Evolutionary conservation across 2,888 invertebrate species (phyloP), one percentile per base, ranked within the genome.

Genomic region (Pyrocoelia pectoralis): DNA sequence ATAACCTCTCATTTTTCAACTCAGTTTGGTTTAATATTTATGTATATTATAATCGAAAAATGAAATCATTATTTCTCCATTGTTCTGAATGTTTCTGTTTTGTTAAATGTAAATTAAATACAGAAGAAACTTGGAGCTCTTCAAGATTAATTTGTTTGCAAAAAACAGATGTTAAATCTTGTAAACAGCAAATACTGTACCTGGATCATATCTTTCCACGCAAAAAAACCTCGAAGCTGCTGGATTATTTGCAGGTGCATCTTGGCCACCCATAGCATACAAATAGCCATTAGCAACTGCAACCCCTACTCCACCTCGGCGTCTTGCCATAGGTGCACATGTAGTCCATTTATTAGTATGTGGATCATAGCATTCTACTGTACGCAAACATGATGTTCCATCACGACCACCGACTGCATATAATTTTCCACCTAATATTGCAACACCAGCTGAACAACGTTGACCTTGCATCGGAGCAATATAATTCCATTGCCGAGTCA

Each of bases 381-480:
- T 93, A 72, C 92, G 88, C 68, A 97, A 87, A 76, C 97, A 97
- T 1, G 94, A 91, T 68, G 93, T 92, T 49, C 95, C 94, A 82
- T 97, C 97, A 56, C 97, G 87, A 0, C 97, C 97, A 41, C 97
- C 97, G 46, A 95, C 95, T 2, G 95, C 96, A 83, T 94, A 96
- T 66, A 97, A 84, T 72, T 93, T 91, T 28, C 84, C 91, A 72
- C 91, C 89, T 51, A 97, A 85, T 49, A 94, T 93, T 57, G 94
- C 94, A 29, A 96, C 94, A 28, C 96, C 97, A 65, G 95, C 95
- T 13, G 96, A 95, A 72, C 92, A 93, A 52, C 97, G 87, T 77
- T 94, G 92, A 61, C 91, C 91, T 61, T 90, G 88, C 96, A 97
- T 96, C 1, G 95, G 90, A 2, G 94, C 90, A 63, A 97, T 94